Evolutionary conservation across 2,888 invertebrate genomes (phyloP), one percentile per base, ranked within the genome.

Genomic region (Mactromeris polynyma): DNA sequence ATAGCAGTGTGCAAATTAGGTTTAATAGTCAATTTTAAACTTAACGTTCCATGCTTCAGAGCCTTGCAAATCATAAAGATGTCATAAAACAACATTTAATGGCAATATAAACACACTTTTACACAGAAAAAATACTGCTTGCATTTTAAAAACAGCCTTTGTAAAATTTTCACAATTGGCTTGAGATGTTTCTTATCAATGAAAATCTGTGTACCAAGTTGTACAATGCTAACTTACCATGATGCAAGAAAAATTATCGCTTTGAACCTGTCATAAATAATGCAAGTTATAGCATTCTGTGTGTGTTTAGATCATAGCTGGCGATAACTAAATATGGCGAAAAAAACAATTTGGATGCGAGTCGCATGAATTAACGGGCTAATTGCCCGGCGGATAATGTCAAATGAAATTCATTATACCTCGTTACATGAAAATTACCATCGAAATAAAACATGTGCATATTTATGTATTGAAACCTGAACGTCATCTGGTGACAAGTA

Each of bases 31-130:
- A 73, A 73, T 73, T 33, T 36, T 17, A 33, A 36, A 79, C 11
- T 79, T 42, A 26, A 79, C 42, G 79, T 46, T 79, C 36, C 42
- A 79, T 79, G 79, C 40, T 42, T 21, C 79, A 79, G n/a, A 79
- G 79, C 26, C 38, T 40, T n/a, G 40, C 73, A 26, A 14, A 40
- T 79, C 42, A 40, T 40, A 79, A 40, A 79, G 26, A 79, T 1
- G 79, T 79, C 40, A 40, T 79, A 79, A 79, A 79, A 79, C 36
- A 42, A 36, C 40, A 40, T 79, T 79, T 79, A 40, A 79, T 79
- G 36, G 79, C 1, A 3, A 79, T 14, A 14, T 31, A 79, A 77
- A 40, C 26, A 9, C 46, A 40, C 14, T 42, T 42, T n/a, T 21
- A 40, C 36, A 40, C 79, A 40, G 58, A 58, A 33, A 79, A 58